These are phyloP conservation scores for Isoperla grammatica DNA, from an alignment of 2,888 invertebrate species.

Conservation along the genomic window DNA sequence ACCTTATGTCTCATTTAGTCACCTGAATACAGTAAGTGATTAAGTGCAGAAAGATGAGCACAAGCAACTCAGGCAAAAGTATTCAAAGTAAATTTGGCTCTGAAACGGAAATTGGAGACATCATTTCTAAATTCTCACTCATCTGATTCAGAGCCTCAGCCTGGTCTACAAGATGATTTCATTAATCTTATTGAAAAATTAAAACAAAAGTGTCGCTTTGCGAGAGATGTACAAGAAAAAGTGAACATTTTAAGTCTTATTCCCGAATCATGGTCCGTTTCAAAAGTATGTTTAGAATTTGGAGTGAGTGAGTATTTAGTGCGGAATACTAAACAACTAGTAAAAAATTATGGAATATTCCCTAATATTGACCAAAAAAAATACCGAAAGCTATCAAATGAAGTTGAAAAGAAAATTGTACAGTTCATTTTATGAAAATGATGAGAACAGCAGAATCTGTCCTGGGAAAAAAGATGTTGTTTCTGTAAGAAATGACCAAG, in stretches of 20 bases:
- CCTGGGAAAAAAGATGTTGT: slow-evolving; percentile 32
- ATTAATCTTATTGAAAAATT: no score
- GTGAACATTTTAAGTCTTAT: not conserved
- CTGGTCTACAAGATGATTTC: no score
- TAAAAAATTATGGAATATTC: not conserved
- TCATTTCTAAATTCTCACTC: no score
- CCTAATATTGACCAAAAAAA: not conserved
- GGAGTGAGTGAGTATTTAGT: not conserved
- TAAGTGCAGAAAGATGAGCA: no score
- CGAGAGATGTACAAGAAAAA: no score
- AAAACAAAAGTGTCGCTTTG: no score
- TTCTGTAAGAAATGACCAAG: slow-evolving; percentile 3
- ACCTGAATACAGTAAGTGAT: no score
- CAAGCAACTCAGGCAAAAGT: no score
- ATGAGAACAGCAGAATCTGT: slow-evolving; percentile 26
- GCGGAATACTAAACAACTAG: not conserved
- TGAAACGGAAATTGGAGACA: no score
- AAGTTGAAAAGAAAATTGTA: not conserved
- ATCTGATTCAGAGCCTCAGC: no score
- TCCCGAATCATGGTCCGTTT: not conserved
- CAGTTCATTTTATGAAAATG: slow-evolving; percentile 22
- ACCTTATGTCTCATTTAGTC: no score
- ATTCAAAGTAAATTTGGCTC: no score
- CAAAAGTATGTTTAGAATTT: not conserved
- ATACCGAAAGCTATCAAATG: not conserved